Conservation (phyloP, 2,888 invertebrate species). For the Caenorhabditis sinica region DNA sequence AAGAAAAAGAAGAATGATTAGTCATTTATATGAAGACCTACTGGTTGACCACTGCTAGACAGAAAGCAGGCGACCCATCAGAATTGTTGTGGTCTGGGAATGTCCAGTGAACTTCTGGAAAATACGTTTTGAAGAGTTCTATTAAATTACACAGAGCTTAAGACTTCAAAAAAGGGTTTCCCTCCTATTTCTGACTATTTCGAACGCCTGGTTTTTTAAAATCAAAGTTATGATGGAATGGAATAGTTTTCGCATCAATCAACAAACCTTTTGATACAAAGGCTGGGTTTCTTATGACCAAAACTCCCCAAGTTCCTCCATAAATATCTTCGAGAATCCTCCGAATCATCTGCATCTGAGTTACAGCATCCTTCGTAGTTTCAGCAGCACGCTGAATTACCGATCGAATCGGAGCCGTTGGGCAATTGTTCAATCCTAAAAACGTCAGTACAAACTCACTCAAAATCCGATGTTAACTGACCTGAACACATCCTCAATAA, state of each 20-base stretch:
- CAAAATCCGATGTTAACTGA: background rate
- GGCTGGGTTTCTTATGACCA: constrained; percentile 79
- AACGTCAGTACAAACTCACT: background rate
- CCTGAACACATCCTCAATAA: constrained; percentile 22
- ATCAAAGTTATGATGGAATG: too few relatives aligned
- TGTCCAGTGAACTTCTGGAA: constrained; percentile 82
- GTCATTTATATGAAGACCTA: constrained; percentile 24
- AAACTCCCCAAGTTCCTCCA: constrained; percentile 83
- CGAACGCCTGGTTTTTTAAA: too few relatives aligned
- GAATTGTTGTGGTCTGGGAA: constrained; percentile 81
- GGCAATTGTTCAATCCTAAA: constrained; percentile 82
- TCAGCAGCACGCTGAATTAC: constrained; percentile 78
- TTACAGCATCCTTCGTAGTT: constrained; percentile 74
- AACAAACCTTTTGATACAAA: constrained; percentile 77
- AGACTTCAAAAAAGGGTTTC: too few relatives aligned
- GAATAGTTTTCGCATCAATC: background rate
- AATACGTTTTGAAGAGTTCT: background rate
- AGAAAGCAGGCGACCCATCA: constrained; percentile 82
- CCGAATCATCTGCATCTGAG: constrained; percentile 81
- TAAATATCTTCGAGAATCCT: constrained; percentile 82
- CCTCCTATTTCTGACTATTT: too few relatives aligned
- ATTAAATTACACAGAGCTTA: too few relatives aligned
- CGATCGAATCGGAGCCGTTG: constrained; percentile 76
- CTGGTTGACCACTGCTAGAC: constrained; percentile 77
- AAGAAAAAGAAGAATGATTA: background rate